Evolutionary conservation across 2,113 vertebrate genomes (phyloP).

Genomic region (Geococcyx californianus): DNA sequence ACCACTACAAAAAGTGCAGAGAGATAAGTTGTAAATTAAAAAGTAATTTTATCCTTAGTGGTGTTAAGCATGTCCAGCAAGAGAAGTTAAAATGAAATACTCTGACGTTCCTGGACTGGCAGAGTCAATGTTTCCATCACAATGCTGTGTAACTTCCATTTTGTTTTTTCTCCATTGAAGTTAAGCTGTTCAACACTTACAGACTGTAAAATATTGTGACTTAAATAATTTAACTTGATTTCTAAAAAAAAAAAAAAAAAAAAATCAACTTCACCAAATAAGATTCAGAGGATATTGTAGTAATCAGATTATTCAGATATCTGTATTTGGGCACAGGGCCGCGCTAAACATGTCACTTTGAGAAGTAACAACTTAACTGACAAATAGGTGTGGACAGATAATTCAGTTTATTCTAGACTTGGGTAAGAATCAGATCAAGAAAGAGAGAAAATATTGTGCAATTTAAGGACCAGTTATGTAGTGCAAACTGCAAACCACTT

Average conservation of each 20-base stretch:
- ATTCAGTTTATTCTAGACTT: not conserved
- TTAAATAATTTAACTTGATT: not conserved
- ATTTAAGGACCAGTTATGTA: not conserved
- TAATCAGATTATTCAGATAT: not conserved
- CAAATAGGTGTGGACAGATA: not conserved
- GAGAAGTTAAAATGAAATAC: conserved; percentile 1
- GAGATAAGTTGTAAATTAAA: conserved; percentile 65
- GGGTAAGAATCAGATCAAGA: not conserved
- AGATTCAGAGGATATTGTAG: not conserved
- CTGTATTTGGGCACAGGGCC: not conserved
- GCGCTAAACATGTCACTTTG: not conserved
- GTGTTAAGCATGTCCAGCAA: conserved; percentile 27
- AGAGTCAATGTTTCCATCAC: not conserved
- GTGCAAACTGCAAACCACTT: not conserved
- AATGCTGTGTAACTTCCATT: not conserved
- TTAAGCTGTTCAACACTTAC: not conserved
- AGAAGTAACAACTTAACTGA: not conserved
- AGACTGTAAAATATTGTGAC: not conserved
- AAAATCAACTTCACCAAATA: not conserved
- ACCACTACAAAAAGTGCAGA: conserved; percentile 45
- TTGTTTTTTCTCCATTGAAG: not conserved
- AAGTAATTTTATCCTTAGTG: conserved; percentile 36
- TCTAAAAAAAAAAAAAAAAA: not conserved
- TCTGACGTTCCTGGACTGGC: not conserved
- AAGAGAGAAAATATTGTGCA: not conserved